phyloP scores from a whole-genome alignment of 2,113 vertebrate species.

The Protobothrops mucrosquamatus region DNA sequence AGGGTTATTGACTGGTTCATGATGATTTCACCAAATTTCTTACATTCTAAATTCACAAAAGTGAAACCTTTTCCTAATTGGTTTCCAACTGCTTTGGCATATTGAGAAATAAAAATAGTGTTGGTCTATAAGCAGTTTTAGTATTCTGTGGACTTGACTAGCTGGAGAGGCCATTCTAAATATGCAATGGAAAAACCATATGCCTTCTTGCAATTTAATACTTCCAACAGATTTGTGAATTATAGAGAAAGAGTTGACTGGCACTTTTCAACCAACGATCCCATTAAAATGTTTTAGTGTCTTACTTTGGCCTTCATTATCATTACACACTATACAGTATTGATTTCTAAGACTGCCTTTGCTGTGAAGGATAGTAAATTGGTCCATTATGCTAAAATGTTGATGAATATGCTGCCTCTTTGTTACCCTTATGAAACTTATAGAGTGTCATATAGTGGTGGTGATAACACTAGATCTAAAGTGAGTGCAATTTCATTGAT shows the following conservation, averaged over 20 bases:
- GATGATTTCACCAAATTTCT: not conserved
- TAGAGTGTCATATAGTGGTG: conserved; percentile 8
- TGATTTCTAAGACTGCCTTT: conserved; percentile 63
- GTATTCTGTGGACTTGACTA: not conserved
- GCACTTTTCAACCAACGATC: conserved; percentile 57
- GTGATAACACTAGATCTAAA: not conserved
- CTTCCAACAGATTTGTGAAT: conserved; percentile 35
- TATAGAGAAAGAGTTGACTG: conserved; percentile 57
- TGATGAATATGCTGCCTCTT: conserved; percentile 44
- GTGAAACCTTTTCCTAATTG: not conserved
- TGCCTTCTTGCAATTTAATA: not conserved
- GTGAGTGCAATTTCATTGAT: conserved; percentile 15
- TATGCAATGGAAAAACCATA: not conserved
- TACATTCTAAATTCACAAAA: not conserved
- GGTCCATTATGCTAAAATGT: conserved; percentile 62
- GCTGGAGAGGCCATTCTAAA: not conserved
- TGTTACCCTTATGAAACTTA: conserved; percentile 10
- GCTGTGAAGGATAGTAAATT: conserved; percentile 55
- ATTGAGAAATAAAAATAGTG: not conserved
- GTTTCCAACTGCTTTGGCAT: not conserved
- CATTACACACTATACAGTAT: conserved; percentile 64
- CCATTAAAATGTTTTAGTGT: conserved; percentile 64
- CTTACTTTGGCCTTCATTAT: conserved; percentile 65
- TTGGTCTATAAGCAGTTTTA: not conserved
- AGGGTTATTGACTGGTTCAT: not conserved